Base-by-base conservation (phyloP, 2,888 invertebrate species). In the Mythimna impura region DNA sequence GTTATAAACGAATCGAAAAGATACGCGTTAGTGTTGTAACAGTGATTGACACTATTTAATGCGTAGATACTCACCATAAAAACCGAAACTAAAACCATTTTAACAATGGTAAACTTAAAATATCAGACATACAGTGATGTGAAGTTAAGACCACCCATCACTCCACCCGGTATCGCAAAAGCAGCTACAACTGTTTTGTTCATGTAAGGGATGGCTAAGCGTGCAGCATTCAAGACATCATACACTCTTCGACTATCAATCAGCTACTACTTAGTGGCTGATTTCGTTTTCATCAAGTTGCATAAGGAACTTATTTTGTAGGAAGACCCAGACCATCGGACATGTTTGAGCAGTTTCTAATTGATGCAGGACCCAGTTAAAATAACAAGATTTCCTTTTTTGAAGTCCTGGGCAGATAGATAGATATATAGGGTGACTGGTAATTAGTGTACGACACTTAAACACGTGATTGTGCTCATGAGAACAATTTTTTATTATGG, bases 71-170 rank as follows among this genome's bases (percentile, higher is more conserved):
- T 30, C 30, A 30, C 30, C 2, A 30, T 30, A 30, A 30, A 30
- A 30, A 30, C 30, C 30, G 30, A 30, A 30, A 30, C 30, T 30
- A 30, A 30, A 30, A 30, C 30, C 3, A 30, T 30, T 30, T 30
- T 30, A 30, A 30, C 30, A 30, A 30, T 30, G 30, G 30, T 30
- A 30, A 30, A 30, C 3, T 30, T 30, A 3, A 30, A 30, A 30
- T 30, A 30, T 30, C 30, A 30, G 30, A 30, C 30, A 30, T 30
- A 30, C 30, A 30, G 22, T 40, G 4, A 8, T 61, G 22, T 10
- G 20, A 52, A 22, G 8, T 34, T 34, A 64, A 62, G 78, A 80
- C 78, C 78, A 80, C 80, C 80, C 80, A 76, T 62, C 61, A 64
- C 30, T 50, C 66, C 34, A 65, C 69, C 47, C 43, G 64, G 60